Evolutionary conservation across 2,113 vertebrate genomes (phyloP).

Genomic region (Phainopepla nitens): DNA sequence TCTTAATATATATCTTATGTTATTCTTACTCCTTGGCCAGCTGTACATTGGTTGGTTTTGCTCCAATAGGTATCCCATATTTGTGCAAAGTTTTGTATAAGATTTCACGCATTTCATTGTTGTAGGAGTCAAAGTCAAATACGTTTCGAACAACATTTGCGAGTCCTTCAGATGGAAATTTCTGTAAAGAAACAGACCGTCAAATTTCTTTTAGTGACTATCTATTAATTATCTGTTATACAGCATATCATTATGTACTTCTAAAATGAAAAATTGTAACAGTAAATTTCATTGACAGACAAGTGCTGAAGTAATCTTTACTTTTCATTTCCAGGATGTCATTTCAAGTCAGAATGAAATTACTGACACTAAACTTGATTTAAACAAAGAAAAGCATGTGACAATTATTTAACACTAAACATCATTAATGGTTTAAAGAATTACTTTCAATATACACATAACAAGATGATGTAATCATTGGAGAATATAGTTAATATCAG

Average conservation of each 20-base stretch:
- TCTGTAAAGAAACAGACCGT: slow-evolving; percentile 70
- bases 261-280: neutral
- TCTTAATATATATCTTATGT: slow-evolving; percentile 43
- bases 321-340: neutral
- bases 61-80: slow-evolving; percentile 92
- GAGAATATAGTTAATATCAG: neutral
- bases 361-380: neutral
- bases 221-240: neutral
- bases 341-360: neutral
- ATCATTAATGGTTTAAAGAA: neutral
- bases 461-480: neutral
- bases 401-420: neutral
- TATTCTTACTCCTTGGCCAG: slow-evolving; percentile 97
- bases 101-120: slow-evolving; percentile 87
- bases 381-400: neutral
- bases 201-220: neutral
- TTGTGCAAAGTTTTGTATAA: slow-evolving; percentile 89
- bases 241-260: neutral
- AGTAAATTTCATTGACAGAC: neutral
- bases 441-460: neutral
- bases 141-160: slow-evolving; percentile 92
- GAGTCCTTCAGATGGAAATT: slow-evolving; percentile 91
- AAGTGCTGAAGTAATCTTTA: neutral
- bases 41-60: slow-evolving; percentile 85
- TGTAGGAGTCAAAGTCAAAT: slow-evolving; percentile 98